A percentile compares a stretch with the other conserved stretches of the same genome.
phyloP scores from a whole-genome alignment of 92 coral and sea anemone genomes.

The Palythoa heliodiscus region DNA sequence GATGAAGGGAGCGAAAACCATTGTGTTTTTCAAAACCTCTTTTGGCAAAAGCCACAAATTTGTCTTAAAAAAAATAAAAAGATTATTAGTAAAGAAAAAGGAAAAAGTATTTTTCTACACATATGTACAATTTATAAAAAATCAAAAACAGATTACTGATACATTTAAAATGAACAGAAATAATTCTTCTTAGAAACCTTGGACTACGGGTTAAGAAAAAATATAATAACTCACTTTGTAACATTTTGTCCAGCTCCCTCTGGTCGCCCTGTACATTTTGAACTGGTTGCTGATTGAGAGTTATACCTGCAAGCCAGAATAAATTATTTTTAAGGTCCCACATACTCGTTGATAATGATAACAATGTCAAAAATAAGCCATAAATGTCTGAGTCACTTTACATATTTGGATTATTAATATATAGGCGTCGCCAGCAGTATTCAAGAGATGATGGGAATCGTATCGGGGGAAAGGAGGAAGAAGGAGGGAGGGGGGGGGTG shows the following conservation, averaged over 20 bases:
- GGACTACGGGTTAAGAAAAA: too few species aligned
- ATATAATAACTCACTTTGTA: conserved; percentile 50
- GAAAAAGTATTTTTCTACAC: background rate
- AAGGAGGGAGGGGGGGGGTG: too few species aligned
- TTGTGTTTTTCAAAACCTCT: conserved; percentile 85
- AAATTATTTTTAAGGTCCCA: background rate
- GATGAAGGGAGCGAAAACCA: conserved; percentile 86
- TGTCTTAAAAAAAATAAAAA: conserved; percentile 46
- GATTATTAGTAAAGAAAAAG: background rate
- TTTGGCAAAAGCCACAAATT: conserved; percentile 84
- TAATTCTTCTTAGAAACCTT: too few species aligned
- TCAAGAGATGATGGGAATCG: too few species aligned
- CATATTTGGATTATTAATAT: too few species aligned
- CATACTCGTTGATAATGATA: too few species aligned
- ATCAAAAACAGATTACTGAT: background rate
- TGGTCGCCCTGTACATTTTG: conserved; percentile 49
- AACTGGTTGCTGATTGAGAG: conserved; percentile 3
- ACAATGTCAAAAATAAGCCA: too few species aligned
- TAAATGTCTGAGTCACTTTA: too few species aligned
- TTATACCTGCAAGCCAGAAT: background rate
- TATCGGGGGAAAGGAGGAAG: too few species aligned
- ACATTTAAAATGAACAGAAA: background rate
- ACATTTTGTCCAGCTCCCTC: conserved; percentile 67
- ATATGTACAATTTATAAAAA: background rate
- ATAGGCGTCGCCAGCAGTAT: too few species aligned